phyloP scores from a whole-genome alignment of 1,140 invertebrate genomes.

The Hestina assimilis region DNA sequence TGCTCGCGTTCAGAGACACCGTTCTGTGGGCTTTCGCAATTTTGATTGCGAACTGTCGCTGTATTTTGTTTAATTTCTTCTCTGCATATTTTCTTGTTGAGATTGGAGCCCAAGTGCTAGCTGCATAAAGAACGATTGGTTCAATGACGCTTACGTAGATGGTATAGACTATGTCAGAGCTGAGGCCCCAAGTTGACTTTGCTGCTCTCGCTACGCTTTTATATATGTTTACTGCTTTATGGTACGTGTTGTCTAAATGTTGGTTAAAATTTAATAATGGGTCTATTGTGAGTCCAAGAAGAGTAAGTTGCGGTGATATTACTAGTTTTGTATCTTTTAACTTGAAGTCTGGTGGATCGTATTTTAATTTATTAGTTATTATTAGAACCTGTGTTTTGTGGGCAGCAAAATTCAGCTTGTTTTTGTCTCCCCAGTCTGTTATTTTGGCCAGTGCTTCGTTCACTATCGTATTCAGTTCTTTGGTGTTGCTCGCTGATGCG shows the following conservation, averaged over 20 bases:
- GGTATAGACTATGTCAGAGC: background rate
- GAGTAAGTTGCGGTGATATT: background rate
- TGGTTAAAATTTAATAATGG: no score
- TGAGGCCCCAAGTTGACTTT: conserved; percentile 7
- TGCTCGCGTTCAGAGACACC: no score
- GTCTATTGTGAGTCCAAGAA: background rate
- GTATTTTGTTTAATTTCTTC: background rate
- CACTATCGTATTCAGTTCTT: background rate
- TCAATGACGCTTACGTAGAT: conserved; percentile 4
- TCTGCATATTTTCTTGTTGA: background rate
- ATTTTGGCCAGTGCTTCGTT: background rate
- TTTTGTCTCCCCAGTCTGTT: background rate
- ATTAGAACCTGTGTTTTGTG: conserved; percentile 4
- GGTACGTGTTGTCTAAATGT: no score
- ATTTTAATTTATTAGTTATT: conserved; percentile 3
- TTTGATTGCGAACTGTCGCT: background rate
- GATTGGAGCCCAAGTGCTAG: background rate
- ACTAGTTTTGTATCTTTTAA: background rate
- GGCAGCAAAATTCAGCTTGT: conserved; percentile 2
- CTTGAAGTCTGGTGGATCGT: background rate
- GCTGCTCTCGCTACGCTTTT: conserved; percentile 9
- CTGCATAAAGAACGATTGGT: background rate
- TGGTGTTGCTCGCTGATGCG: background rate
- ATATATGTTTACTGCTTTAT: conserved; percentile 6
- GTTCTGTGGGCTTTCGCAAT: no score